Conservation (phyloP, 2,888 invertebrate species). For the Pyrgus malvae region DNA sequence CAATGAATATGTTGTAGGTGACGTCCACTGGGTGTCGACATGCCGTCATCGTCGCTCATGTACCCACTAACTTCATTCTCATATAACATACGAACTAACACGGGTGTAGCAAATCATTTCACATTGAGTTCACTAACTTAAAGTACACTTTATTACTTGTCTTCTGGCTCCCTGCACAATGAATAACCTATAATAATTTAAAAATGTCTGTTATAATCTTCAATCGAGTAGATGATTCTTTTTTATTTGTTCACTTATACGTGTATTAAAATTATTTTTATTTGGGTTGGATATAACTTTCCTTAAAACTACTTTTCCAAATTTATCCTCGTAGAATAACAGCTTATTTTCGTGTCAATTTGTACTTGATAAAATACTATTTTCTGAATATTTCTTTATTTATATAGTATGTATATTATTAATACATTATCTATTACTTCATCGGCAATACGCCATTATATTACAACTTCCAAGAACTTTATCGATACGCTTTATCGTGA, state of each 20-base stretch:
- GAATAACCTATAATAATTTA: background rate
- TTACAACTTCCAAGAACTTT: background rate
- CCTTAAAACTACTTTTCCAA: no score
- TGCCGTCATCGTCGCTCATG: constrained; percentile 44
- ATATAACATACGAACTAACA: constrained; percentile 60
- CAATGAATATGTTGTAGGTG: constrained; percentile 53
- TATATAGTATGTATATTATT: no score
- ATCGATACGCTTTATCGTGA: background rate
- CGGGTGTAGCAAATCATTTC: constrained; percentile 56
- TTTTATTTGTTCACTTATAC: no score
- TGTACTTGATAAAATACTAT: no score
- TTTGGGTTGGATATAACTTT: no score
- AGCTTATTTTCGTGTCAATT: no score
- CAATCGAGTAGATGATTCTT: background rate
- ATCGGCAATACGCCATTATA: background rate
- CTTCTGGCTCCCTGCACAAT: constrained; percentile 48
- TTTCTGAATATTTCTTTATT: no score
- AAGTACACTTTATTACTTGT: constrained; percentile 65
- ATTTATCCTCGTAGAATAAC: no score
- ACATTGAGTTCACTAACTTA: constrained; percentile 64
- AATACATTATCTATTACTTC: no score
- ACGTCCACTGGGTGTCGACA: constrained; percentile 52
- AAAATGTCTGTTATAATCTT: constrained; percentile 4
- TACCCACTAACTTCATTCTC: constrained; percentile 58
- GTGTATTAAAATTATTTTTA: background rate